These are phyloP conservation scores for Margaritifera margaritifera DNA, from an alignment of 2,888 invertebrate species.

Conservation along the genomic window DNA sequence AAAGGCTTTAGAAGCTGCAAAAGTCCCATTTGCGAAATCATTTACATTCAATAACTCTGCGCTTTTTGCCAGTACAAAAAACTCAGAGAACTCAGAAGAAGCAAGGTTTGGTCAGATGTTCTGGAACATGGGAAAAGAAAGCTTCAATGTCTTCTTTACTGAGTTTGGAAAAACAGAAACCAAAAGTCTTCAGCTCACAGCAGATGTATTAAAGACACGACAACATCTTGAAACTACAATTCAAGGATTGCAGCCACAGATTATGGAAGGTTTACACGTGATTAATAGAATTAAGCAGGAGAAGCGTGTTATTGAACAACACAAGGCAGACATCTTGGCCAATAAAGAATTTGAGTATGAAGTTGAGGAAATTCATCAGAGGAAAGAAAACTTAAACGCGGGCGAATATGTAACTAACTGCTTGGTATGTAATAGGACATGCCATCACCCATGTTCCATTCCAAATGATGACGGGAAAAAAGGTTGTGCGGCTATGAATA, in stretches of 20 bases:
- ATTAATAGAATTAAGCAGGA: conserved; percentile 22
- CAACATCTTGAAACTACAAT: conserved; percentile 24
- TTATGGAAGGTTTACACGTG: conserved; percentile 27
- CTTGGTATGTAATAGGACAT: conserved; percentile 47
- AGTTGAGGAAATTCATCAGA: conserved; percentile 36
- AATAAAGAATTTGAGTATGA: conserved; percentile 41
- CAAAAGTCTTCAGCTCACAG: conserved; percentile 13
- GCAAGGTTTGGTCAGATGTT: no score
- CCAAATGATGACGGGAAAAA: conserved; percentile 41
- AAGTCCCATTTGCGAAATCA: no score
- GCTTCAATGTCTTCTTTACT: no score
- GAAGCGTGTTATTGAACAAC: conserved; percentile 18
- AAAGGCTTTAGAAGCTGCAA: no score
- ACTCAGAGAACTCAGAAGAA: no score
- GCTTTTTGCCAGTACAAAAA: neutral
- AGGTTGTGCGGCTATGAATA: conserved; percentile 36
- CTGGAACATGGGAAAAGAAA: no score
- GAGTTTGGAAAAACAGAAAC: no score
- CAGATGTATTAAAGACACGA: conserved; percentile 26
- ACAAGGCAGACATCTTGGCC: conserved; percentile 23
- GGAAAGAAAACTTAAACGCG: conserved; percentile 14
- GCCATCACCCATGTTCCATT: conserved; percentile 48
- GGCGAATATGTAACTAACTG: conserved; percentile 50
- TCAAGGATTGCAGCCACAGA: conserved; percentile 21
- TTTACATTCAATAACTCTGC: no score